Percentiles rank a stretch among this genome's conserved stretches.
Conservation (phyloP, 2,888 invertebrate species). For the Ormyrus thymus region DNA sequence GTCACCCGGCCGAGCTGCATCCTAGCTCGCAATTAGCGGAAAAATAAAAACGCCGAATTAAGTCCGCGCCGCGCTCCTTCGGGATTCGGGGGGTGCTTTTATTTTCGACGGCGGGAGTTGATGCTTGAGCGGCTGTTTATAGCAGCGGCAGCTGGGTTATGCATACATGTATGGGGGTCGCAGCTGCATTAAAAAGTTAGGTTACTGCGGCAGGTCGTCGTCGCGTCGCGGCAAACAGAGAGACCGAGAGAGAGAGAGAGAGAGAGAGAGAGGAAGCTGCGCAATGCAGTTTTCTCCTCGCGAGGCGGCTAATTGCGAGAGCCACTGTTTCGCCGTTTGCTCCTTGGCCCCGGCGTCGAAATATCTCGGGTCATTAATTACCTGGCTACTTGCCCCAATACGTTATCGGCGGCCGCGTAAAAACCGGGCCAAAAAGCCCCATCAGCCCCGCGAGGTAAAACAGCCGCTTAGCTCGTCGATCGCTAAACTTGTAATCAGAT, state of each 20-base stretch:
- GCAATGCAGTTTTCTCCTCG: slow-evolving; percentile 34
- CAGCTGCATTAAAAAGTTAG: slow-evolving; percentile 23
- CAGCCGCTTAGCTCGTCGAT: neutral
- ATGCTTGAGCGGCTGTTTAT: no score
- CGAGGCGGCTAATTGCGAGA: slow-evolving; percentile 33
- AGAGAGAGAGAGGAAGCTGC: slow-evolving; percentile 24
- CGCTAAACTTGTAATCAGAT: neutral
- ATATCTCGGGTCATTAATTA: neutral
- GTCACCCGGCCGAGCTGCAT: no score
- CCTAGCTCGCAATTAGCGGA: neutral
- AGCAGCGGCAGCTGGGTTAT: neutral
- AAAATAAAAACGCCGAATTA: no score
- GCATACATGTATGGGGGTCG: neutral
- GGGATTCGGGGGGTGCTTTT: no score
- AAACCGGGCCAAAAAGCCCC: neutral
- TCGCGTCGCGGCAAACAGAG: neutral
- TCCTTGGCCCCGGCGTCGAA: neutral
- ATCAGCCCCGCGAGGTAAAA: slow-evolving; percentile 2
- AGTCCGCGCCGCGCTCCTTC: no score
- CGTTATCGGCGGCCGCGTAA: no score
- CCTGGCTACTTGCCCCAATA: no score
- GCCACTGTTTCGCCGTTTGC: slow-evolving; percentile 48
- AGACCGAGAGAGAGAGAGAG: slow-evolving; percentile 26
- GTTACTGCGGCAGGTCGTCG: slow-evolving; percentile 18
- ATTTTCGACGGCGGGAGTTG: neutral